phyloP scores from a whole-genome alignment of 2,113 vertebrate genomes.

The Gobiocypris rarus region DNA sequence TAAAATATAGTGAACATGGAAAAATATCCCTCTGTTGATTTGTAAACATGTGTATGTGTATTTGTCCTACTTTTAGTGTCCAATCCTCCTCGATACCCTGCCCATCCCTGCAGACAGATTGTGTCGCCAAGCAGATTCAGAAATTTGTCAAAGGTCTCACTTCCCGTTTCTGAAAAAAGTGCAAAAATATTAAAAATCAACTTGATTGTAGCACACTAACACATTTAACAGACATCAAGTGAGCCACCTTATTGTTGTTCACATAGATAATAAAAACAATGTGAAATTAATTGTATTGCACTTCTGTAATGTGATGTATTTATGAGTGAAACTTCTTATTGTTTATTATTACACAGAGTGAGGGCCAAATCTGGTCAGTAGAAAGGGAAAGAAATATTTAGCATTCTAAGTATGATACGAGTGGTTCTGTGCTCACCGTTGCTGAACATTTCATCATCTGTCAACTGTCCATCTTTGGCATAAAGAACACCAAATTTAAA shows the following conservation, averaged over 20 bases:
- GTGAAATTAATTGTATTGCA: background rate
- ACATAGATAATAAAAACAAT: background rate
- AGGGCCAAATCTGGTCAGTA: background rate
- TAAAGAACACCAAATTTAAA: conserved; percentile 98
- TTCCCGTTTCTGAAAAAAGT: conserved; percentile 83
- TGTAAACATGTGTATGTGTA: background rate
- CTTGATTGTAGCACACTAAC: background rate
- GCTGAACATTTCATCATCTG: conserved; percentile 99
- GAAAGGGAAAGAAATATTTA: background rate
- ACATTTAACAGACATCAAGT: background rate
- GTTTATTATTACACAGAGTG: background rate
- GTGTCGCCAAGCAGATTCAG: conserved; percentile 90
- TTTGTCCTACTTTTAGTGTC: conserved; percentile 94
- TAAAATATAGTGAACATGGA: background rate
- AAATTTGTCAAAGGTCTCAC: conserved; percentile 91
- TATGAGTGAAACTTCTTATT: background rate
- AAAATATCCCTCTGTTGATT: background rate
- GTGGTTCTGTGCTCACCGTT: conserved; percentile 81
- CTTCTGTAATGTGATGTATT: background rate
- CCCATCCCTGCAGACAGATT: conserved; percentile 93
- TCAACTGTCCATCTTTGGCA: conserved; percentile 97
- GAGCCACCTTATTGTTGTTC: background rate
- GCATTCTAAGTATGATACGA: background rate
- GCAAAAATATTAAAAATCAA: background rate
- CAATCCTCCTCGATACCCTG: conserved; percentile 94